Conservation (phyloP, 2,888 invertebrate species). For the Cantharis flavilabris region DNA sequence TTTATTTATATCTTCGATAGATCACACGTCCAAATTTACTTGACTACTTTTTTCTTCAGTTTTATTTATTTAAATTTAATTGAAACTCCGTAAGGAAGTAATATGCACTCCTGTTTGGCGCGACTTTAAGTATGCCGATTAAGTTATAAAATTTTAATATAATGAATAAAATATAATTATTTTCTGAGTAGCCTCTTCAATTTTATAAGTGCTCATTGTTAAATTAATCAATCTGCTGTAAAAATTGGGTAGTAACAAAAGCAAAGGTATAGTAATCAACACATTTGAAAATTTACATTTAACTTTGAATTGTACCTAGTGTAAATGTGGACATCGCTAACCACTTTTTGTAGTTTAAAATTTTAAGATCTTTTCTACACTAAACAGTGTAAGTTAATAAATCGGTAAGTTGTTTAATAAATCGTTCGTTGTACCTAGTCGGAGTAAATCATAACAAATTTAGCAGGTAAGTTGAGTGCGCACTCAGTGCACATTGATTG, state of each 20-base stretch:
- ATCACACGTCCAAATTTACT: no score
- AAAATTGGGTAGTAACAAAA: not conserved
- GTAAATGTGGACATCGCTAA: not conserved
- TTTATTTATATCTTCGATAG: no score
- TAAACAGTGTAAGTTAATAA: no score
- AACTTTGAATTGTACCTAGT: not conserved
- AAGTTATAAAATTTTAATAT: not conserved
- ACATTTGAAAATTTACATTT: not conserved
- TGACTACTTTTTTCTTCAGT: no score
- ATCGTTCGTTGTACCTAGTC: no score
- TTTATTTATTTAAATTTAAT: no score
- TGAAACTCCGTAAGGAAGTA: no score
- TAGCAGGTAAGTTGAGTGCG: no score
- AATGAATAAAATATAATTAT: not conserved
- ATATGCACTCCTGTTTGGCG: no score
- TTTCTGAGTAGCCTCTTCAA: not conserved
- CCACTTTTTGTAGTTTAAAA: not conserved
- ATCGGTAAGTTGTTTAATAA: not conserved
- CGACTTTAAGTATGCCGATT: not conserved
- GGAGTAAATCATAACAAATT: no score
- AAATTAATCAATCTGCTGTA: not conserved
- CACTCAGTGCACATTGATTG: no score
- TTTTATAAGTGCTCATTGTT: not conserved
- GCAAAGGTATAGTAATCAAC: not conserved
- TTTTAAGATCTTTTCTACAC: no score